Conservation (phyloP, 2,797 vertebrate species). For the Sebastes itinus region DNA sequence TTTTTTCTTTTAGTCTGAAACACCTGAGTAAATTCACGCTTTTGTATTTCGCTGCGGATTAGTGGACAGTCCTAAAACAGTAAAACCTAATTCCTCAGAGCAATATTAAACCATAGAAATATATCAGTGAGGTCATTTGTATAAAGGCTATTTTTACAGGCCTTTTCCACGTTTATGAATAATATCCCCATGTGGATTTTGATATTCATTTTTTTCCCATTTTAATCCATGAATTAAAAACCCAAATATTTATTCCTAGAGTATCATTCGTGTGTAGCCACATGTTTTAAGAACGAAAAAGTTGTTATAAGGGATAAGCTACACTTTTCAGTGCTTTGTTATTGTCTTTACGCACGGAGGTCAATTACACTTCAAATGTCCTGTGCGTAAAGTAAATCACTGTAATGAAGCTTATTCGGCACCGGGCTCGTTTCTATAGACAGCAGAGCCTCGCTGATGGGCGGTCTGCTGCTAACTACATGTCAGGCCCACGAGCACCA, state of each 20-base stretch:
- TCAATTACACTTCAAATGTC: conserved; percentile 25
- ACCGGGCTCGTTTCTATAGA: conserved; percentile 24
- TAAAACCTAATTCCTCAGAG: conserved; percentile 1
- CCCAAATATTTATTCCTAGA: background rate
- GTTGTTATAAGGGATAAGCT: no score
- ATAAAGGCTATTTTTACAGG: background rate
- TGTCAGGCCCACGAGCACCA: conserved; percentile 18
- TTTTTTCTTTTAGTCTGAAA: conserved; percentile 1
- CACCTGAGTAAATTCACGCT: conserved; percentile 50
- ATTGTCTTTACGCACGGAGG: conserved; percentile 1
- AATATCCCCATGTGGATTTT: background rate
- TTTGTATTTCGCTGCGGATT: conserved; percentile 29
- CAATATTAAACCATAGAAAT: background rate
- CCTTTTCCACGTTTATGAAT: background rate
- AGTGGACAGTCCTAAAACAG: conserved; percentile 18
- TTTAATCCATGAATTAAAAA: background rate
- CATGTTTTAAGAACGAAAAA: background rate
- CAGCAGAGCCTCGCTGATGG: conserved; percentile 42
- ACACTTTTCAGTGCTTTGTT: background rate
- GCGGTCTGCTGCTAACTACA: conserved; percentile 34
- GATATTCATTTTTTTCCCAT: background rate
- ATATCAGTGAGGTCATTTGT: background rate
- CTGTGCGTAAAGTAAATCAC: conserved; percentile 26
- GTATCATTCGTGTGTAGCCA: background rate
- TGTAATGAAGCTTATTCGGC: conserved; percentile 17